Evolutionary conservation across 2,113 vertebrate species (phyloP), one percentile per base, ranked within the genome.

Genomic region (Uropsilus gracilis): DNA sequence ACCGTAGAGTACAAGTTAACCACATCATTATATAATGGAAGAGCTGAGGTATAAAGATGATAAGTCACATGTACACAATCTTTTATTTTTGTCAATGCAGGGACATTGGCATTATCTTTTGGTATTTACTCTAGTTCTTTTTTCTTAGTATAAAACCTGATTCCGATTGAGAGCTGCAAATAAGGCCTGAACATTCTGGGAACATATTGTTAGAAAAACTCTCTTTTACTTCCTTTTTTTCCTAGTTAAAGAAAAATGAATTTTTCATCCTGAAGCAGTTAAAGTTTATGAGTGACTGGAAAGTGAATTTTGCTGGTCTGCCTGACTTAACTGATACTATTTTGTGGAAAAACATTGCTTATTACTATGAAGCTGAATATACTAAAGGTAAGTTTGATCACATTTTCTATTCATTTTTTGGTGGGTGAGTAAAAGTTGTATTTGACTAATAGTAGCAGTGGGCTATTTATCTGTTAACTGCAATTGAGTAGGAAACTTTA

Each of bases 311-410:
- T 81, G 94, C 93, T 46, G 92, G 96, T 44, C 95, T 98, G 24
- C 94, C 96, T 77, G 98, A 98, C 53, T 93, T 98, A 95, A 94
- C 57, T 80, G 97, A 97, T 92, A 91, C 94, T n/a, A 94, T 84
- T 37, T 83, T 98, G 30, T 96, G 96, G 72, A 66, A 39, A 71
- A 98, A 97, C 86, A 96, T 97, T 83, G 93, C 92, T 46, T 14
- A 85, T 91, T 97, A 97, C 76, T 97, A 96, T 90, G 95, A 97
- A 91, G n/a, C 28, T 0, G 81, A 96, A 85, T 80, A 94, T 18
- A 50, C 46, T 68, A 0, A 64, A 97, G 96, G 96, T 97, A 97
- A 93, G 46, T 89, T 87, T 77, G 71, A n/a, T 32, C 50, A 8
- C n/a, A n/a, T 72, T 57, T 34, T 6, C 18, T 72, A 82, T 61